Evolutionary conservation across 2,113 vertebrate genomes (phyloP), one percentile per base, ranked within the genome.

Genomic region (Ondatra zibethicus): DNA sequence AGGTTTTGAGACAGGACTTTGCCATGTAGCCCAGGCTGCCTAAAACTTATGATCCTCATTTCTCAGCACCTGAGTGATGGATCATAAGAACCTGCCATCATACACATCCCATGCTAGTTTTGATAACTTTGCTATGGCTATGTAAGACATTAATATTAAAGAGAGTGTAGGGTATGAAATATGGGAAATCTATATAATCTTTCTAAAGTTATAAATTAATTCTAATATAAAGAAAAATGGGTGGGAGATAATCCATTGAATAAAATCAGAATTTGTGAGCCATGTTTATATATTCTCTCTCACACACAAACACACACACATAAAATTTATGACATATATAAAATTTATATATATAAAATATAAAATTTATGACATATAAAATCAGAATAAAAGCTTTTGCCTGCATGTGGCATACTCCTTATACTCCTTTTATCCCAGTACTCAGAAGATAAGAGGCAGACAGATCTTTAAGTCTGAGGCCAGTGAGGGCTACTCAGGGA

Each of bases 161-260:
- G 29, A 45, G 65, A n/a, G 86, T 80, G 16, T 2, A 27, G 45
- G 12, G 68, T 81, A 88, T 31, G 9, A 45, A 92, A 47, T 50
- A 81, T 12, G 39, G 50, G 61, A 89, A 94, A 80, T 63, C 9
- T 73, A 23, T 6, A 81, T 14, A 19, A 52, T 76, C 89, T 82
- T 95, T 77, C 36, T 90, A n/a, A 39, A 96, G 88, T 25, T 70
- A 73, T 68, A 92, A 86, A 81, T 91, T 77, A 72, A 95, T 80
- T 91, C 8, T 52, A 82, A 73, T 25, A 86, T 81, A 94, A 92
- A 85, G 52, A 78, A 87, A 65, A 89, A 76, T 27, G n/a, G 9
- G 17, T 39, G 78, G 52, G 78, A 82, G 33, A 90, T 2, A 96
- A 11, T 63, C 33, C 25, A 92, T 0, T 63, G 75, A 96, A 70